Base-by-base conservation (phyloP, 2,113 vertebrate species). In the Charadrius vociferus region DNA sequence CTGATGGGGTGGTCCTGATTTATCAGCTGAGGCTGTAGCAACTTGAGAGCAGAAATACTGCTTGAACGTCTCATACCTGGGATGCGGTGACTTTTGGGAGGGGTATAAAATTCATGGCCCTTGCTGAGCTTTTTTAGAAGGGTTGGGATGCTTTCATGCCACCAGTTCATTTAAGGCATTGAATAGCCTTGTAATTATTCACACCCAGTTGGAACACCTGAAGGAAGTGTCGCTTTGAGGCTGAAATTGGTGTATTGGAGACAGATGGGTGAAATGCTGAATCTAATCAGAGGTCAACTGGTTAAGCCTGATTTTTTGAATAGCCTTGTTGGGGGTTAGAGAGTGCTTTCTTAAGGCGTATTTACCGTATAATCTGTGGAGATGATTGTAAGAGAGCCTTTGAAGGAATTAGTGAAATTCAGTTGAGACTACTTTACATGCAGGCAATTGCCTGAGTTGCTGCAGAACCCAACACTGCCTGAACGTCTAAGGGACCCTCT, bases 321-420 rank as follows among this genome's bases (percentile, higher is more conserved):
- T 32, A 86, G 63, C 74, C 45, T 86, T 90, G 75, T 78, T 90
- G 92, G 47, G 47, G 93, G 90, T 92, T 67, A 78, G 50, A 55
- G 39, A 56, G 86, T 23, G 55, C 86, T 84, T 70, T 74, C 82
- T 88, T 90, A 86, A 93, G 70, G 82, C 1, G 0, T 83, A 77
- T 93, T 95, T 93, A 37, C 86, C 39, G 67, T 45, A 13, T 97
- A 86, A 92, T 94, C 94, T 92, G 37, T 59, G 88, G 72, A 86
- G 86, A 90, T 36, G 72, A 88, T 27, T 36, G 59, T 74, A 52
- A 81, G 77, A 86, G 86, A 92, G 59, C 86, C 88, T 94, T 86
- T 90, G 92, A 94, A 95, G 94, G 92, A 94, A 93, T 95, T 86
- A 95, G 65, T 50, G 86, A 62, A 63, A 88, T 71, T 93, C 82